A percentile compares a stretch with the other conserved stretches of the same genome.
These are phyloP conservation scores for Mesocentrotus franciscanus DNA, from an alignment of 53 echinoderm and acorn worm genomes.

Conservation along the genomic window DNA sequence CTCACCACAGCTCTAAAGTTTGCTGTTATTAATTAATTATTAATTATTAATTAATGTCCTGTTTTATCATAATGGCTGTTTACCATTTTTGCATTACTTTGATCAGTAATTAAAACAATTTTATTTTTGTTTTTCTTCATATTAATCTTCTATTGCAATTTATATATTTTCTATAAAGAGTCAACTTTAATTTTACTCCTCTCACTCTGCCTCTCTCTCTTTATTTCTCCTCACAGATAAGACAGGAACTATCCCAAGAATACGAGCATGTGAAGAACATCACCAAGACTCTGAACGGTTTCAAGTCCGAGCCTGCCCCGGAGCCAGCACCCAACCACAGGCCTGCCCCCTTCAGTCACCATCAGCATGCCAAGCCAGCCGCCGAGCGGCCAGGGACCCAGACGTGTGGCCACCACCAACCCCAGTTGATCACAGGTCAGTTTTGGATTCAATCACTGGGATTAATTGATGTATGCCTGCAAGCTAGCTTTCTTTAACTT, in stretches of 20 bases:
- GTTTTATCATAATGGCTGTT: no score
- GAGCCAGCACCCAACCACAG: conserved; percentile 53
- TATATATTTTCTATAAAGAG: not conserved
- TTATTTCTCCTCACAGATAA: conserved; percentile 67
- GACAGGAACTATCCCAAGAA: conserved; percentile 88
- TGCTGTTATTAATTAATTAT: no score
- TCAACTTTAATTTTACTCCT: no score
- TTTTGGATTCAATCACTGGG: no score
- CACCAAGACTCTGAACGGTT: conserved; percentile 81
- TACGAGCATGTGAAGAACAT: conserved; percentile 97
- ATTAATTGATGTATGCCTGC: no score
- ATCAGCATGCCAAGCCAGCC: conserved; percentile 58
- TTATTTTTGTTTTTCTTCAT: no score
- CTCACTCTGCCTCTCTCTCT: no score
- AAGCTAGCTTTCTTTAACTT: not conserved
- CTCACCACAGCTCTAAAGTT: no score
- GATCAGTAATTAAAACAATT: no score
- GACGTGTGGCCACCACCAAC: conserved; percentile 99
- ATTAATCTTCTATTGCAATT: no score
- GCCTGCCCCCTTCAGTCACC: conserved; percentile 71
- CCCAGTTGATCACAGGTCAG: conserved; percentile 91
- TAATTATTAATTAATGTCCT: no score
- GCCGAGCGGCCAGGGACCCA: conserved; percentile 81
- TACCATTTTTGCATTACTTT: no score
- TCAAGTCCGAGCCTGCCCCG: conserved; percentile 75